Evolutionary conservation across 2,888 invertebrate genomes (phyloP).

Genomic region (Cataglyphis livida): DNA sequence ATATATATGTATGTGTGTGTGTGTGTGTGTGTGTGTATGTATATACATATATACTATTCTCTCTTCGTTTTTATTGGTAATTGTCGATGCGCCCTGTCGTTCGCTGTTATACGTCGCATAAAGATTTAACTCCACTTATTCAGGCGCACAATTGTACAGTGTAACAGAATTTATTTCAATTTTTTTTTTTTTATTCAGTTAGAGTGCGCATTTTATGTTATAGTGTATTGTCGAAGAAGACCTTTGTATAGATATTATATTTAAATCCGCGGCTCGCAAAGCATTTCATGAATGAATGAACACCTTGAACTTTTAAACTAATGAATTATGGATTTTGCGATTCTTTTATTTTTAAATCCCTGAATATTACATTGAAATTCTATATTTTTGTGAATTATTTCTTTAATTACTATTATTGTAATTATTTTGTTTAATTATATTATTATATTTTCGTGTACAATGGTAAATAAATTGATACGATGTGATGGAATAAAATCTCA

Average conservation of each 20-base stretch:
- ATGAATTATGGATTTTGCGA: not conserved
- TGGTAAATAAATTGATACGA: not conserved
- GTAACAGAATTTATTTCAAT: not conserved
- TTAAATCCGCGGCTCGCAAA: not conserved
- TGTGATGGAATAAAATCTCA: constrained; percentile 3
- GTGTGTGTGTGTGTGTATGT: not conserved
- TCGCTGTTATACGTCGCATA: constrained; percentile 30
- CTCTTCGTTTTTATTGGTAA: constrained; percentile 37
- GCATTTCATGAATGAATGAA: not conserved
- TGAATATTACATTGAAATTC: not conserved
- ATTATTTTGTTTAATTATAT: not conserved
- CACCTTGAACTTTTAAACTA: not conserved
- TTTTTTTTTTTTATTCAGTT: constrained; percentile 16
- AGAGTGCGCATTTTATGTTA: not conserved
- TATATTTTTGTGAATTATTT: not conserved
- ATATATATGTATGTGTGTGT: not conserved
- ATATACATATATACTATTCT: not conserved
- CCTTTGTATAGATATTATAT: not conserved
- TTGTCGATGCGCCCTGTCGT: constrained; percentile 34
- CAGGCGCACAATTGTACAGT: not conserved
- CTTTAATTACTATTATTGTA: too few relatives aligned
- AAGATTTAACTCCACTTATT: constrained; percentile 5
- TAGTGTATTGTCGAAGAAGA: not conserved
- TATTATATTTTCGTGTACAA: not conserved
- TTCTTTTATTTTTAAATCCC: not conserved